Evolutionary conservation across 2,113 vertebrate genomes (phyloP), one percentile per base, ranked within the genome.

Genomic region (Pipra filicauda): DNA sequence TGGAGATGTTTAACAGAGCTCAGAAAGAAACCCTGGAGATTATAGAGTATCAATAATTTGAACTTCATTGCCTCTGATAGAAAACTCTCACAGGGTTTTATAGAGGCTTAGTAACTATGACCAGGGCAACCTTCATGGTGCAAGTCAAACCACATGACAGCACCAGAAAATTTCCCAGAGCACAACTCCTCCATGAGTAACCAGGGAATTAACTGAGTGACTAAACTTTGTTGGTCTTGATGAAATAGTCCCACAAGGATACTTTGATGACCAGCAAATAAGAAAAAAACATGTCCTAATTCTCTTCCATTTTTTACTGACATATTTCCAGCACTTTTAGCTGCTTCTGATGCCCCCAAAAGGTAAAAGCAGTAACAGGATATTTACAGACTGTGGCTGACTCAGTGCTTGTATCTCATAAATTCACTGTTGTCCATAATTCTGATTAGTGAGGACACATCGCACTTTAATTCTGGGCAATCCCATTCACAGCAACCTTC

Each of bases 31-130:
- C 2, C 20, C 20, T 28, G 9, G 18, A 66, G 39, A 69, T 59
- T 37, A 49, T 2, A 59, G 15, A 74, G 35, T 82, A 88, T 82
- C 61, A 88, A 52, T 78, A 54, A 65, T 18, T 7, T 69, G 39
- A 83, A 79, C 35, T 79, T 69, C 71, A 89, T 91, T 91, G 48
- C 72, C 70, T 85, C 72, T 69, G 62, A 79, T 17, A 65, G 79
- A 52, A 91, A 67, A 88, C 48, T 66, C 67, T 79, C 58, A 28
- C 55, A 81, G 59, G 73, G 33, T 69, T 91, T 73, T 57, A 65
- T 35, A 70, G 72, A 64, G 89, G 49, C 14, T 69, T 55, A 91
- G 41, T 54, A 83, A 51, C n/a, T 55, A 46, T 15, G 49, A 91
- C 41, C 81, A 80, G 26, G 33, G 41, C n/a, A 57, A 66, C 73